Base-by-base conservation (phyloP, 2,113 vertebrate genomes). In the Paralichthys olivaceus region DNA sequence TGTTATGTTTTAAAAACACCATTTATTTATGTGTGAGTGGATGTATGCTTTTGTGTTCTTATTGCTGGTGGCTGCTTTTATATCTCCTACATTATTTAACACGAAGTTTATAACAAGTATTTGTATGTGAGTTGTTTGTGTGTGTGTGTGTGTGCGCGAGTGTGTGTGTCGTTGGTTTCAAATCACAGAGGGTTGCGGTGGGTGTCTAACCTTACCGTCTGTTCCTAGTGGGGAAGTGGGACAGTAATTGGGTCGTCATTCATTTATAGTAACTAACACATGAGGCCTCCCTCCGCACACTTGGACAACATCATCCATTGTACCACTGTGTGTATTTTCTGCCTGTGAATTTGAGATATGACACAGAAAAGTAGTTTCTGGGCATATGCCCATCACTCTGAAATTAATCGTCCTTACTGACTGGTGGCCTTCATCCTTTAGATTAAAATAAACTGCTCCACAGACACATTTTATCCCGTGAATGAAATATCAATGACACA, bases 191-290 rank as follows among this genome's bases (percentile, higher is more conserved):
- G 32, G 76, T 58, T 57, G 51, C 4, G n/a, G 37, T 60, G 82
- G 75, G 19, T 65, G 77, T 85, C 84, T 84, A 81, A 88, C 87
- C 91, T 81, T 59, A 58, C 81, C 51, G 79, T 88, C 87, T 88
- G 85, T 83, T 88, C 75, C 63, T 79, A 60, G 79, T 87, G 75
- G 80, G 81, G 75, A 91, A 90, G 61, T 87, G 84, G 89, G 85
- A 20, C 88, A 90, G 75, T 89, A 92, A 92, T 92, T 93, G 89
- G 91, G 91, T 90, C 89, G 75, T 91, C 87, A 85, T 78, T 92
- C 84, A 90, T 92, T 92, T 91, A 79, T 91, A 89, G 89, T n/a
- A 87, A 87, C 91, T 60, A 83, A 88, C 80, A 70, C 79, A 77
- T 74, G 78, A 75, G 57, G 5, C 79, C 74, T 84, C 81, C 81